Conservation (phyloP, 2,888 invertebrate genomes). For the Mimas tiliae region DNA sequence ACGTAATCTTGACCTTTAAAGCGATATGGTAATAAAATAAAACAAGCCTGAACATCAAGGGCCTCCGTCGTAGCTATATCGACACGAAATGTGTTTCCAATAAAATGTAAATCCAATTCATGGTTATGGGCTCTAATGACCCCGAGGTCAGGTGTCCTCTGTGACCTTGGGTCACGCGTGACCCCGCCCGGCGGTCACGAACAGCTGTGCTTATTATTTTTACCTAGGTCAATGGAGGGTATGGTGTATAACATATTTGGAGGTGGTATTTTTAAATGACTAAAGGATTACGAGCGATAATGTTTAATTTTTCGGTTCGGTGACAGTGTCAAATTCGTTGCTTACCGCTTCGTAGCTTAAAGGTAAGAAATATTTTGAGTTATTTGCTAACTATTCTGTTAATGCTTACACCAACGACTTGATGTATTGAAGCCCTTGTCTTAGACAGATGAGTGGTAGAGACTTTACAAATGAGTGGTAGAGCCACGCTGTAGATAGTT, state of each 20-base stretch:
- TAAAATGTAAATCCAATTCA: slow-evolving; percentile 28
- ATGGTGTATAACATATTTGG: neutral
- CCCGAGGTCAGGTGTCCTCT: slow-evolving; percentile 26
- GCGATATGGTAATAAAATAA: no score
- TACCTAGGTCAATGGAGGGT: slow-evolving; percentile 32
- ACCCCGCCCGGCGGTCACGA: slow-evolving; percentile 32
- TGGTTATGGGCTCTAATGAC: slow-evolving; percentile 27
- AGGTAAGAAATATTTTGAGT: no score
- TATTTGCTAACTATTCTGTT: no score
- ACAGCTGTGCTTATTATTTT: slow-evolving; percentile 40
- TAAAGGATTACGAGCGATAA: neutral
- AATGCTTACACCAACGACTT: no score
- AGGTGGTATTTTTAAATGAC: slow-evolving; percentile 1
- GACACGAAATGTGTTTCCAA: slow-evolving; percentile 27
- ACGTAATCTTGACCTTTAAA: no score
- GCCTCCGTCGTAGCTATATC: neutral
- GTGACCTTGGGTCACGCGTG: slow-evolving; percentile 28
- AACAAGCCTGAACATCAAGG: neutral
- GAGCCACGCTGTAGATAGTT: no score
- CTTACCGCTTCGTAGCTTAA: no score
- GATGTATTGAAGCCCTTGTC: no score
- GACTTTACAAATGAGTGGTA: no score
- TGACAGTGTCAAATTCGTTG: neutral
- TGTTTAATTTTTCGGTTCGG: neutral
- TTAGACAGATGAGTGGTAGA: no score